Evolutionary conservation across 2,113 vertebrate species (phyloP), one percentile per base, ranked within the genome.

Genomic region (Oxygymnocypris stewartii): DNA sequence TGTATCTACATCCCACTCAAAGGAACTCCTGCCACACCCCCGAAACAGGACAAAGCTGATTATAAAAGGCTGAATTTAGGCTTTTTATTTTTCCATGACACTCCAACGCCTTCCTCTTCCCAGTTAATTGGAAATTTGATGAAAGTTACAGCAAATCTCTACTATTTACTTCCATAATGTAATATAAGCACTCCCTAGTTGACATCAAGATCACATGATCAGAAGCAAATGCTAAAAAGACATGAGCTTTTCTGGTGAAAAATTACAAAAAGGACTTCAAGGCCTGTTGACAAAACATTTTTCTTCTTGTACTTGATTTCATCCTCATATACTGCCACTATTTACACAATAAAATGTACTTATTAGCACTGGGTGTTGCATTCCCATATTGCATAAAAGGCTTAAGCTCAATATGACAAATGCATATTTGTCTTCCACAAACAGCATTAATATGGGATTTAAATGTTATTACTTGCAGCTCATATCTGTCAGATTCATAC

Each of bases 1-100:
- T 67, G 40, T 71, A 57, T 87, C 37, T 86, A 44, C 57, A 89
- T 83, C 85, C 78, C 35, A 9, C 78, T 59, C 73, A 77, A 23
- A 42, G 35, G 84, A 77, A 8, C 11, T 6, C 71, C 12, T 25
- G 23, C 31, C 71, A 80, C 75, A 69, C 73, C 65, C 54, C 51
- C 28, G 20, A n/a, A 59, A 75, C 12, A 16, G 20, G 2, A 74
- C 23, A 74, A 87, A 84, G 76, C 31, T 73, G 49, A 84, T 73
- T 84, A 84, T 0, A 87, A 37, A 79, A 74, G 67, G n/a, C 8
- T 28, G 16, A 61, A 73, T 87, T 76, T 28, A 9, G 6, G 3
- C 11, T 49, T 81, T 54, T 78, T 78, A 28, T 78, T 51, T 54
- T 35, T 35, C 25, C 14, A 28, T 80, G 12, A 57, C 28, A 57